Evolutionary conservation across 2,888 invertebrate genomes (phyloP).

Genomic region (Heliconius aoede): DNA sequence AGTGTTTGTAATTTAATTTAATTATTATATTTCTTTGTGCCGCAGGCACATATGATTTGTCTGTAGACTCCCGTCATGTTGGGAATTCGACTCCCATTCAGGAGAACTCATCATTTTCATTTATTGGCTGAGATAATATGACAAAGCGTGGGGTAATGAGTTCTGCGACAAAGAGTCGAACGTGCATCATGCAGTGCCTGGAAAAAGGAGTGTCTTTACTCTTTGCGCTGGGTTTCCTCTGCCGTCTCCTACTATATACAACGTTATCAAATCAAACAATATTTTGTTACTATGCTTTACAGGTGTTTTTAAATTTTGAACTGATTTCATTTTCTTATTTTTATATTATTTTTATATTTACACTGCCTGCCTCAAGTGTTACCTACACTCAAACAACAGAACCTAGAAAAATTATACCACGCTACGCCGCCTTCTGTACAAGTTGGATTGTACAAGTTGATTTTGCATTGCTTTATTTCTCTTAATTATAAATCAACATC

Average conservation of each 20-base stretch:
- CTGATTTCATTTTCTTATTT: slow-evolving; percentile 22
- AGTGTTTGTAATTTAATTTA: background rate
- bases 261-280: too few species aligned
- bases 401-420: slow-evolving; percentile 37
- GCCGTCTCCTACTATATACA: too few species aligned
- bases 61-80: background rate
- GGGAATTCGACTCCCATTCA: background rate
- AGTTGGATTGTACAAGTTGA: too few species aligned
- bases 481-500: slow-evolving; percentile 36
- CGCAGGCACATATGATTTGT: background rate
- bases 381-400: slow-evolving; percentile 32
- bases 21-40: background rate
- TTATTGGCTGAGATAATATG: background rate
- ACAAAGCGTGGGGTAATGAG: background rate
- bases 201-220: background rate
- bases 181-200: too few species aligned
- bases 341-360: too few species aligned
- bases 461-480: slow-evolving; percentile 28
- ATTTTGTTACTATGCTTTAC: background rate
- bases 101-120: background rate
- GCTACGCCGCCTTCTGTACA: slow-evolving; percentile 32
- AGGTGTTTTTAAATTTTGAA: background rate
- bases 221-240: too few species aligned
- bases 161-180: background rate
- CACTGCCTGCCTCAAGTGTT: slow-evolving; percentile 40